Percentiles rank a stretch among this genome's conserved stretches.
phyloP scores from a whole-genome alignment of 2,797 vertebrate species.

The Atherinosoma microstoma region DNA sequence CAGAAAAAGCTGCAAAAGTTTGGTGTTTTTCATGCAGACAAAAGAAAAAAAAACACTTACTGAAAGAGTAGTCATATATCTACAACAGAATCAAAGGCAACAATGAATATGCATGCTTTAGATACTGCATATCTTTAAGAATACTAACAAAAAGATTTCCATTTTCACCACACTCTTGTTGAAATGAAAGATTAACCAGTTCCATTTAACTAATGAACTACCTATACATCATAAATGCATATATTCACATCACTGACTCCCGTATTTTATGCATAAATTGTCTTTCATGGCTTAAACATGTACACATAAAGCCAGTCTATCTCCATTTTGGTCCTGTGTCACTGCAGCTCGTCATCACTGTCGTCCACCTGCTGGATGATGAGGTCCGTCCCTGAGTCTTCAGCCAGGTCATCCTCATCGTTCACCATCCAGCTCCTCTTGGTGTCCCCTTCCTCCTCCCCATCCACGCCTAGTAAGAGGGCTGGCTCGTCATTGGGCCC shows the following conservation, averaged over 20 bases:
- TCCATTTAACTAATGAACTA: constrained; percentile 40
- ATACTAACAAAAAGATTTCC: constrained; percentile 53
- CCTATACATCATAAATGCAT: constrained; percentile 49
- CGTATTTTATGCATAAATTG: constrained; percentile 58
- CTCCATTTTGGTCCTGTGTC: constrained; percentile 65
- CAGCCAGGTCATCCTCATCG: constrained; percentile 89
- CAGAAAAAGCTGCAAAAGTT: constrained; percentile 23
- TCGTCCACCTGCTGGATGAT: constrained; percentile 97
- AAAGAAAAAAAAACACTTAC: constrained; percentile 44
- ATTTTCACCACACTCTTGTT: constrained; percentile 38
- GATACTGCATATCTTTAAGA: constrained; percentile 66
- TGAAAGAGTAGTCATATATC: constrained; percentile 36
- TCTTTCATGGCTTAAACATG: constrained; percentile 64
- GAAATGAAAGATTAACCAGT: constrained; percentile 46
- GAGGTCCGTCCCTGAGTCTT: constrained; percentile 92
- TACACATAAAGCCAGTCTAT: constrained; percentile 5
- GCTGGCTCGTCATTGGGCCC: constrained; percentile 79
- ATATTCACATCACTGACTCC: constrained; percentile 57
- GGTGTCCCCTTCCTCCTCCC: constrained; percentile 87
- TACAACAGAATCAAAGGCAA: constrained; percentile 51
- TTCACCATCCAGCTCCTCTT: constrained; percentile 88
- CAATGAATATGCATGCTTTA: constrained; percentile 69
- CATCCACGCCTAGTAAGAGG: constrained; percentile 88
- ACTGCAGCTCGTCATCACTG: constrained; percentile 91
- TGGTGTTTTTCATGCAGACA: constrained; percentile 60